Evolutionary conservation across 1,140 invertebrate species (phyloP), one percentile per base, ranked within the genome.

Genomic region (Chironomus striatipennis): DNA sequence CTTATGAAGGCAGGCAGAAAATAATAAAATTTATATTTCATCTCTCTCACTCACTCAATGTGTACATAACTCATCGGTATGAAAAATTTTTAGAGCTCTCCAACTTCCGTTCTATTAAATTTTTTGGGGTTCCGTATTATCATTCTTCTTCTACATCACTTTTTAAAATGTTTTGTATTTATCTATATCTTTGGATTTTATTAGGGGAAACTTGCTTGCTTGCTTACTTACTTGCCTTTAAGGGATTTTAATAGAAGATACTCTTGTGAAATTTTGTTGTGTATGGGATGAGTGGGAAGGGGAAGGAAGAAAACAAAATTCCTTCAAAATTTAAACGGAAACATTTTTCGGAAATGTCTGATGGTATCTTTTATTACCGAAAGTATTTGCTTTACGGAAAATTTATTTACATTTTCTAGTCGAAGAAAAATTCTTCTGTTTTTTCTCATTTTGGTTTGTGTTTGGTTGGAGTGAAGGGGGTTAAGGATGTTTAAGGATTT

Each of bases 281-380:
- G 2, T 57, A 1, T n/a, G 2, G 10, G 47, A 57, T 12, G 47
- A n/a, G n/a, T n/a, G 47, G 47, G 47, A 57, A 2, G n/a, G 47
- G n/a, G 47, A 2, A 57, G 10, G n/a, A 57, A 57, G 47, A 57
- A 57, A 57, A 21, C n/a, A 70, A 70, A 70, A 17, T 70, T 21
- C 47, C 47, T 21, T 70, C 18, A 70, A 70, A 70, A 20, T 70
- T 70, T 70, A 70, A 70, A 70, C 65, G 65, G 65, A 70, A 70
- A 70, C 65, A 70, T 70, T 70, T 70, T 21, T 70, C 65, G 65
- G 65, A 70, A 70, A 70, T 70, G 65, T 70, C 65, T 70, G 65
- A 70, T 70, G 65, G 5, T 70, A 70, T 70, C 65, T 70, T 70
- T 70, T 70, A 70, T 70, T 70, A 70, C 65, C 65, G 20, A 70